Conservation (phyloP, 2,888 invertebrate genomes). For the Trissoscelio sp. region DNA sequence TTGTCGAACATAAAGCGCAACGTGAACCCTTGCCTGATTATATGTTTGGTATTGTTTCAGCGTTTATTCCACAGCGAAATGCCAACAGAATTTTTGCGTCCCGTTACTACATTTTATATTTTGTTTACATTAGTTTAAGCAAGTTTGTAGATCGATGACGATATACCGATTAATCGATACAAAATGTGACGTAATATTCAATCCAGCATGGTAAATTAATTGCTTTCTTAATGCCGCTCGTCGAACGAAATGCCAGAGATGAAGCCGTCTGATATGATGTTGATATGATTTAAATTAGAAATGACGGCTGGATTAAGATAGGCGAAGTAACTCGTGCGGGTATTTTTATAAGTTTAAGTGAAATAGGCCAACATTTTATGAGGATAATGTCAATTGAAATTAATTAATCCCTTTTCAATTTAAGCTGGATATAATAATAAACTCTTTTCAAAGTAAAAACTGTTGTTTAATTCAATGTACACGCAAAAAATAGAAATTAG, state of each 20-base stretch:
- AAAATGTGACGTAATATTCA: conserved; percentile 22
- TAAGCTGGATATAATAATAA: no score
- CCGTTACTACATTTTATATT: no score
- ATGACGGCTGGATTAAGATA: conserved; percentile 13
- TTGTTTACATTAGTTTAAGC: no score
- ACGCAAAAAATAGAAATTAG: no score
- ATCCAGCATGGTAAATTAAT: conserved; percentile 38
- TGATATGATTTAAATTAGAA: conserved; percentile 44
- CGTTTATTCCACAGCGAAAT: no score
- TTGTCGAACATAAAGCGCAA: not conserved
- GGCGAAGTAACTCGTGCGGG: not conserved
- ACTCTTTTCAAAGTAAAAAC: no score
- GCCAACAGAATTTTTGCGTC: no score
- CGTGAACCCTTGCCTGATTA: no score
- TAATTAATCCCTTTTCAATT: no score
- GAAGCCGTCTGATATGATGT: conserved; percentile 28
- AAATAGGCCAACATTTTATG: not conserved
- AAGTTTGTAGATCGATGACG: not conserved
- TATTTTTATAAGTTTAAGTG: not conserved
- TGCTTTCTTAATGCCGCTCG: conserved; percentile 26
- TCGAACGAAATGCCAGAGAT: conserved; percentile 40
- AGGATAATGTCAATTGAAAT: no score
- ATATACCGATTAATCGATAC: conserved; percentile 1
- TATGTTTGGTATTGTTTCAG: no score
- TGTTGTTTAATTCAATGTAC: no score